Base-by-base conservation (phyloP, 2,888 invertebrate species). In the Chironomus tentans region DNA sequence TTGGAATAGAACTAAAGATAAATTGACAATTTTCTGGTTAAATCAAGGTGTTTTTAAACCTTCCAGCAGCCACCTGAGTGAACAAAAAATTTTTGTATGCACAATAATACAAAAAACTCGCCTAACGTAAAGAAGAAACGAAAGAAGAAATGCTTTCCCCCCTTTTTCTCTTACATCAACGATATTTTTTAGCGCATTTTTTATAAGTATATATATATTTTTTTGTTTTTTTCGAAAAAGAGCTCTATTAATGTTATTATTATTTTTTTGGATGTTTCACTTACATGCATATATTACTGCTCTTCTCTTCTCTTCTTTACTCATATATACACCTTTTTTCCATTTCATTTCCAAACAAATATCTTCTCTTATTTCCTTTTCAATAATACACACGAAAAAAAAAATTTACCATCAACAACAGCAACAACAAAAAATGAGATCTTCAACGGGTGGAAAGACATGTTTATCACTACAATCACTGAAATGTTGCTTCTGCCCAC, bases 1-100 rank as follows among this genome's bases (percentile, higher is more conserved):
- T 76, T 76, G 76, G 76, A 69, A 76, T 76, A 76, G 76, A 76
- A 76, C 76, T 76, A 76, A 76, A 76, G 68, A 69, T 76, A 76
- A 76, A 76, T 76, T 76, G 76, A 76, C 76, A 76, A 76, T 76
- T 76, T 76, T 69, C 68, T 69, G 69, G 28, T 56, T 76, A 76
- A 62, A 76, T 76, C 76, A 76, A 76, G 76, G 76, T 76, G 76
- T 76, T 76, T 76, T 68, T 76, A 76, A 76, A 76, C 76, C 68
- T 46, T 76, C 69, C 28, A 62, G 65, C 56, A 74, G 74, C 76
- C 15, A 68, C 76, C 28, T 69, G 76, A 76, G 18, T 18, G 50
- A 50, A 50, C 13, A 56, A 22, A 65, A 68, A 50, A 38, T n/a
- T 69, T 76, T 68, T 69, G 69, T 76, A 76, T 76, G 76, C 56